A percentile compares a stretch with the other conserved stretches of the same genome.
Evolutionary conservation across 2,888 invertebrate species (phyloP).

Genomic region (Athrips mouffetella): DNA sequence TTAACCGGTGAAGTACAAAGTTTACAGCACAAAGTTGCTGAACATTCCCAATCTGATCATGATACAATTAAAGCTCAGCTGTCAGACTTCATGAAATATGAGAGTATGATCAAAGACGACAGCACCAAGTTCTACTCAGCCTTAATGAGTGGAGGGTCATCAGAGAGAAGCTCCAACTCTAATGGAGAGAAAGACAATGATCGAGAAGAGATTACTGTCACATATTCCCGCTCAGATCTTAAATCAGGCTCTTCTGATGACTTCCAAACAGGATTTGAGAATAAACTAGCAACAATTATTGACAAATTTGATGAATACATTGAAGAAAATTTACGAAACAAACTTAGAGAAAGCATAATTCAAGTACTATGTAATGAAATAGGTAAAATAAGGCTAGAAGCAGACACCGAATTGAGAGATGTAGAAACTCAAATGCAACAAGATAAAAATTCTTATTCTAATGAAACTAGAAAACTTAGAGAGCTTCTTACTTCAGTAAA

Average conservation of each 20-base stretch:
- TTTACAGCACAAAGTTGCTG: slow-evolving; percentile 58
- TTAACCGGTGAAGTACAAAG: slow-evolving; percentile 78
- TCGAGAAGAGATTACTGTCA: slow-evolving; percentile 66
- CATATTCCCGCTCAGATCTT: slow-evolving; percentile 64
- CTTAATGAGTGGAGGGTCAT: slow-evolving; percentile 60
- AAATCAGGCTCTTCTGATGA: slow-evolving; percentile 58
- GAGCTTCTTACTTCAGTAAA: slow-evolving; percentile 78
- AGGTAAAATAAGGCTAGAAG: slow-evolving; percentile 62
- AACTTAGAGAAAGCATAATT: slow-evolving; percentile 75
- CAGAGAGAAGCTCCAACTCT: slow-evolving; percentile 50
- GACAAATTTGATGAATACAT: slow-evolving; percentile 57
- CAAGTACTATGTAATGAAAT: slow-evolving; percentile 76
- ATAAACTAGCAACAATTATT: slow-evolving; percentile 49
- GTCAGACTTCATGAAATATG: slow-evolving; percentile 69
- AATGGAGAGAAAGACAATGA: slow-evolving; percentile 73
- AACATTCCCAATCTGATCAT: slow-evolving; percentile 52
- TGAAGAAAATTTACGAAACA: slow-evolving; percentile 63
- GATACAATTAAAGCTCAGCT: slow-evolving; percentile 64
- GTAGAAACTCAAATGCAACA: slow-evolving; percentile 68
- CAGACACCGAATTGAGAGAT: slow-evolving; percentile 59
- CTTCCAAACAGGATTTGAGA: slow-evolving; percentile 60
- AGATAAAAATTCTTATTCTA: slow-evolving; percentile 76
- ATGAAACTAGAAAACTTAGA: slow-evolving; percentile 74
- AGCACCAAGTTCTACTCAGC: slow-evolving; percentile 68
- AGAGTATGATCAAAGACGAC: slow-evolving; percentile 63